Conservation (phyloP, 2,113 vertebrate genomes). For the Carassius gibelio region DNA sequence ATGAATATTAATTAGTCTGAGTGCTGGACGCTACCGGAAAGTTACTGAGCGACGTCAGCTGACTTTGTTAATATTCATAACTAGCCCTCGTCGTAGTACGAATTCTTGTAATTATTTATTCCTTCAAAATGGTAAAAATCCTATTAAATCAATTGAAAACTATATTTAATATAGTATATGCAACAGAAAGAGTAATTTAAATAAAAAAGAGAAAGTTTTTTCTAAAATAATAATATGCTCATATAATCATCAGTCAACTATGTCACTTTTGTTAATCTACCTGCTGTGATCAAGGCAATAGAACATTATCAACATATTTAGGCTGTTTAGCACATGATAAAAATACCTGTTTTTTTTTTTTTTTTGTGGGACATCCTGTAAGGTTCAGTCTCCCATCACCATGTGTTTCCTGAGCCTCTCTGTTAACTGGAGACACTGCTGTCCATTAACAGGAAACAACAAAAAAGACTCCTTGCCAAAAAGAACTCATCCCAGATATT, state of each 20-base stretch:
- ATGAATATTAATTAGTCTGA: background rate
- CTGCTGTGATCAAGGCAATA: background rate
- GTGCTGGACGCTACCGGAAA: background rate
- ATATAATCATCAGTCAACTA: no score
- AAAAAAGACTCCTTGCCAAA: slow-evolving; percentile 8
- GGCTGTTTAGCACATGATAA: background rate
- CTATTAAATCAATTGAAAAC: background rate
- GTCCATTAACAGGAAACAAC: slow-evolving; percentile 22
- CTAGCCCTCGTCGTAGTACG: background rate
- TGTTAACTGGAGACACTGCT: background rate
- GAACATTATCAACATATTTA: background rate
- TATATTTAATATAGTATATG: background rate
- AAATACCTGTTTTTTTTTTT: slow-evolving; percentile 4
- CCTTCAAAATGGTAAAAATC: background rate
- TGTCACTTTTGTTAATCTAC: background rate
- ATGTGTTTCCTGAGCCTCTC: slow-evolving; percentile 24
- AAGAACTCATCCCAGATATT: background rate
- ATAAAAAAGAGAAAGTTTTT: background rate
- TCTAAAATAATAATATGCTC: no score
- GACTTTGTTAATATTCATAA: background rate
- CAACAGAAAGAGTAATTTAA: background rate
- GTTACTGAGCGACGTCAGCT: background rate
- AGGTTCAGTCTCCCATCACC: no score
- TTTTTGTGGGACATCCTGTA: no score
- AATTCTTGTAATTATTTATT: background rate